These are phyloP conservation scores for Ernsta delagoae DNA, from an alignment of 2,888 invertebrate species.

Conservation along the genomic window DNA sequence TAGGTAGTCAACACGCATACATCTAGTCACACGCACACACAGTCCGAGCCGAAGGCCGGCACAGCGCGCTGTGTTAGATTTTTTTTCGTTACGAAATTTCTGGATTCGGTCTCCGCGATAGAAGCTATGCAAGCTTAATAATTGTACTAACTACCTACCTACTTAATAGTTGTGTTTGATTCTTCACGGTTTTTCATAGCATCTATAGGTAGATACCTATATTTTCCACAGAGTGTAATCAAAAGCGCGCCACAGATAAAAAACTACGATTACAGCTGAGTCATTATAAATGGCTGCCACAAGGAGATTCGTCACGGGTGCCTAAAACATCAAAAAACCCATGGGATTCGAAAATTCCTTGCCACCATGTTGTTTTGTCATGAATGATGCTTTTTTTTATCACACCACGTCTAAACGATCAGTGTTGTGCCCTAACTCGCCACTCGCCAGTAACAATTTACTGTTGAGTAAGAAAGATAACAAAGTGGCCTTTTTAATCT, in stretches of 20 bases:
- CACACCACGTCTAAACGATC: slow-evolving; percentile 54
- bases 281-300: slow-evolving; percentile 58
- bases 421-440: slow-evolving; percentile 47
- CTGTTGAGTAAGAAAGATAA: slow-evolving; percentile 15
- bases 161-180: too few relatives aligned
- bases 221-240: slow-evolving; percentile 12
- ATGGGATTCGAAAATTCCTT: slow-evolving; percentile 75
- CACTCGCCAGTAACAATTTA: slow-evolving; percentile 43
- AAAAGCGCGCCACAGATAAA: slow-evolving; percentile 28
- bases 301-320: slow-evolving; percentile 74
- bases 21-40: too few relatives aligned
- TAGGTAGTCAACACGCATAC: too few relatives aligned
- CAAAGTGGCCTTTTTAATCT: slow-evolving; percentile 14
- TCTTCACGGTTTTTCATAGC: too few relatives aligned
- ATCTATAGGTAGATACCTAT: background rate
- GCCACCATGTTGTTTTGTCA: slow-evolving; percentile 56
- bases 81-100: too few relatives aligned
- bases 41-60: too few relatives aligned
- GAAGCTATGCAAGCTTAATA: too few relatives aligned
- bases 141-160: background rate
- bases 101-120: too few relatives aligned
- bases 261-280: slow-evolving; percentile 53
- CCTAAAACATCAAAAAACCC: slow-evolving; percentile 69
- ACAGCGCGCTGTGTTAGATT: too few relatives aligned
- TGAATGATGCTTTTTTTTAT: slow-evolving; percentile 61